Evolutionary conservation across 2,888 invertebrate genomes (phyloP).

Genomic region (Drosophila affinis): DNA sequence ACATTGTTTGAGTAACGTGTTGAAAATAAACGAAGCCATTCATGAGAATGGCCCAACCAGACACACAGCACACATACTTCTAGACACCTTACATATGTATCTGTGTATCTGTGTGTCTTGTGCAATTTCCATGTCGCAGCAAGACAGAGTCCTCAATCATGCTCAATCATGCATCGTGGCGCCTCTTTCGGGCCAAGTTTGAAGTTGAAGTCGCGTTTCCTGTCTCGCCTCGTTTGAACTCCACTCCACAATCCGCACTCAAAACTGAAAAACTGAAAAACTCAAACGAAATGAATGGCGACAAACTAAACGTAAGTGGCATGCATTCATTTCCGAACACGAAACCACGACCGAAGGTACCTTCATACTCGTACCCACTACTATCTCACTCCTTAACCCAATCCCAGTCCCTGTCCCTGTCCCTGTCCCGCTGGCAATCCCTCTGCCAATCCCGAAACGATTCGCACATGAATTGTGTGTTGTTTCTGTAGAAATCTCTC

Average conservation of each 20-base stretch:
- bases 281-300: slow-evolving; percentile 60
- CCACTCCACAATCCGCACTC: slow-evolving; percentile 9
- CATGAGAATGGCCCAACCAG: slow-evolving; percentile 64
- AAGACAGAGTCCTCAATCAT: slow-evolving; percentile 64
- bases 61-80: slow-evolving; percentile 13
- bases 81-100: not conserved
- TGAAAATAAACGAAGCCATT: slow-evolving; percentile 78
- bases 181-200: slow-evolving; percentile 50
- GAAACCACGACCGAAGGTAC: slow-evolving; percentile 18
- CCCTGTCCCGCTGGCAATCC: not conserved
- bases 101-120: slow-evolving; percentile 33
- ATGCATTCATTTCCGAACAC: slow-evolving; percentile 68
- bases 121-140: slow-evolving; percentile 48
- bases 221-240: slow-evolving; percentile 32
- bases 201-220: slow-evolving; percentile 67
- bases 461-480: slow-evolving; percentile 54
- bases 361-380: not conserved
- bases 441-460: slow-evolving; percentile 12
- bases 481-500: slow-evolving; percentile 46
- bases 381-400: slow-evolving; percentile 27
- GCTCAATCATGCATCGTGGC: slow-evolving; percentile 77
- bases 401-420: not conserved
- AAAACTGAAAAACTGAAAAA: slow-evolving; percentile 2
- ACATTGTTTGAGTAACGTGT: slow-evolving; percentile 79
- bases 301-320: slow-evolving; percentile 65